Conservation (phyloP, 2,888 invertebrate genomes). For the Ceraclea dissimilis region DNA sequence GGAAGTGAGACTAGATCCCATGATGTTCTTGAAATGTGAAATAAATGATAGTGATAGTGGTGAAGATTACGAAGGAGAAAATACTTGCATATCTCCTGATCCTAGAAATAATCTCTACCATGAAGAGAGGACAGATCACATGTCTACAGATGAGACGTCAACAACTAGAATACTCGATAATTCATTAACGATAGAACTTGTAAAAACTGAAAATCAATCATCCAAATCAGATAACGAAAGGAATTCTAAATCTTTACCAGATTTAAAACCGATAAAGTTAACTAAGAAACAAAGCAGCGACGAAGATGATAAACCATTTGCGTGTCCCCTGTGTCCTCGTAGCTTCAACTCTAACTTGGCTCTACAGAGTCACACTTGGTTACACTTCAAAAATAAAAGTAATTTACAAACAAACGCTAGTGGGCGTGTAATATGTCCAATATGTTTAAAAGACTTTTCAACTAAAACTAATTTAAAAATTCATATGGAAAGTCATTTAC, state of each 20-base stretch:
- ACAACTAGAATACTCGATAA: not conserved
- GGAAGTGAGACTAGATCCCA: constrained; percentile 63
- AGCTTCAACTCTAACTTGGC: constrained; percentile 51
- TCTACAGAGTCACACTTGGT: constrained; percentile 55
- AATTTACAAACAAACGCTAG: constrained; percentile 3
- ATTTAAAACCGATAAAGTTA: constrained; percentile 26
- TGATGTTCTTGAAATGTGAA: constrained; percentile 56
- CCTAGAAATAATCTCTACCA: constrained; percentile 7
- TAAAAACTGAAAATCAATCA: constrained; percentile 30
- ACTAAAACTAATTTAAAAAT: constrained; percentile 55
- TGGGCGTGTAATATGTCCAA: constrained; percentile 42
- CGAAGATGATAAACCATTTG: constrained; percentile 42
- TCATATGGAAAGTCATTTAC: constrained; percentile 57
- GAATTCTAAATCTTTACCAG: constrained; percentile 18
- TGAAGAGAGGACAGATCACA: no score
- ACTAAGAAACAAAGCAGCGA: constrained; percentile 22
- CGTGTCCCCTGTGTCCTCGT: constrained; percentile 49
- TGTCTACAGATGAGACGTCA: no score
- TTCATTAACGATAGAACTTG: constrained; percentile 35
- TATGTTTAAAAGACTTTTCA: constrained; percentile 54
- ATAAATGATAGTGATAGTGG: constrained; percentile 36
- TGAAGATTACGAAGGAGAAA: constrained; percentile 23
- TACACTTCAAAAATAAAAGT: constrained; percentile 38
- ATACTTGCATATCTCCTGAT: constrained; percentile 8
- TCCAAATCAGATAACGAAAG: constrained; percentile 18